phyloP scores from a whole-genome alignment of 2,113 vertebrate species.

The Amblyornis subalaris region DNA sequence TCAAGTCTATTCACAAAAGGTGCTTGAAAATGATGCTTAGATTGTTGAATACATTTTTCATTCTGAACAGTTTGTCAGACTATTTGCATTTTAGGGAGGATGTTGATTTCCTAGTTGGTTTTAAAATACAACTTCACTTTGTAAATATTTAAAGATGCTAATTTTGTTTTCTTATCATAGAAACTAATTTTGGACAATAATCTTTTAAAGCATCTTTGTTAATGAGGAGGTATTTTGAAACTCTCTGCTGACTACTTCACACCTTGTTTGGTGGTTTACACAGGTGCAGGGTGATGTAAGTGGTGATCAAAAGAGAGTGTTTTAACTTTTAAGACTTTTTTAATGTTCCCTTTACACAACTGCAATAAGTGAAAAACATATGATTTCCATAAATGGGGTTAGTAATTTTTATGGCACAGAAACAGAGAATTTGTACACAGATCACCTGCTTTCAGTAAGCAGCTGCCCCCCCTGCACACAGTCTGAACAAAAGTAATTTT shows the following conservation, averaged over 20 bases:
- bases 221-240: neutral
- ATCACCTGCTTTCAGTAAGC: neutral
- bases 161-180: slow-evolving; percentile 16
- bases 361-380: neutral
- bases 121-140: neutral
- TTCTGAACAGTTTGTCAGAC: neutral
- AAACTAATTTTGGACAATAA: neutral
- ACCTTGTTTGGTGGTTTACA: slow-evolving; percentile 28
- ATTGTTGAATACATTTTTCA: slow-evolving; percentile 11
- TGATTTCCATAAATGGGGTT: neutral
- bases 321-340: neutral
- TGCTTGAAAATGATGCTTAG: neutral
- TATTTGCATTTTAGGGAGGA: slow-evolving; percentile 20
- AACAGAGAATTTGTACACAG: neutral
- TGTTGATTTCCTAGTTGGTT: slow-evolving; percentile 15
- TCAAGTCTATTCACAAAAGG: slow-evolving; percentile 41
- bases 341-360: neutral
- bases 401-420: neutral
- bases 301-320: neutral
- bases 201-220: slow-evolving; percentile 6
- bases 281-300: slow-evolving; percentile 25
- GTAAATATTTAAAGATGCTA: slow-evolving; percentile 39
- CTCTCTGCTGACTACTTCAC: neutral
- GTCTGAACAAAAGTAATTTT: neutral
- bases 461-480: fast-evolving